Base-by-base conservation (phyloP, 2,797 vertebrate genomes). In the Typhlichthys eigenmanni region DNA sequence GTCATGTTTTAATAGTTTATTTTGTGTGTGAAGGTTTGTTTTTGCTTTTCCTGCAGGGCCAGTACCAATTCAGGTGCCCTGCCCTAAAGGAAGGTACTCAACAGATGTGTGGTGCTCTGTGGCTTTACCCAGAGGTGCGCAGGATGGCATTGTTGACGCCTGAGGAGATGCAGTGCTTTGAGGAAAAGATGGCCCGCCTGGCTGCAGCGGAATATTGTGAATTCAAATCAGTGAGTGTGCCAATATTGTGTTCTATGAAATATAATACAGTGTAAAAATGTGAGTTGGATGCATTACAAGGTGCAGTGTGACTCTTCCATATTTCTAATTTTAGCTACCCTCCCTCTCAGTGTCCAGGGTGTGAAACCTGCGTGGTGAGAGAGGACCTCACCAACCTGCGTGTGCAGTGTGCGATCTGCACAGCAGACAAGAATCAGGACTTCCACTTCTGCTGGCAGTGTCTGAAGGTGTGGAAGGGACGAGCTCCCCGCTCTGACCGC, bases 361-460 rank as follows among this genome's bases (percentile, higher is more conserved):
- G 92, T 38, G 69, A 82, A 2, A 72, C 86, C 0, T 80, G 46
- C 1, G 54, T 92, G 55, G 85, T 91, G 69, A 76, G 91, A 65
- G n/a, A 66, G 5, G 78, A 92, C 43, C 53, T 56, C 47, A 66
- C 46, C 19, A 86, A 92, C 63, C 76, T 92, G 17, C 65, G 5
- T 1, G 89, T 91, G 3, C 6, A 1, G 0, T 94, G 92, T 74
- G 79, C 66, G 0, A 12, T 93, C 43, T 94, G 92, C 60, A 58
- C 47, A 0, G 53, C 62, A 0, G 71, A 80, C 29, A 65, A 45
- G 13, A 57, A 55, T 1, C 1, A 29, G 1, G 0, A 0, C 0
- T 86, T 34, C 13, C 2, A 88, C 8, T 93, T 94, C 82, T 94
- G 92, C 76, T 93, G 91, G 89, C 90, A 88, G 68, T 93, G 92